phyloP scores from a whole-genome alignment of 1,140 invertebrate species.

The Piezodorus guildinii region DNA sequence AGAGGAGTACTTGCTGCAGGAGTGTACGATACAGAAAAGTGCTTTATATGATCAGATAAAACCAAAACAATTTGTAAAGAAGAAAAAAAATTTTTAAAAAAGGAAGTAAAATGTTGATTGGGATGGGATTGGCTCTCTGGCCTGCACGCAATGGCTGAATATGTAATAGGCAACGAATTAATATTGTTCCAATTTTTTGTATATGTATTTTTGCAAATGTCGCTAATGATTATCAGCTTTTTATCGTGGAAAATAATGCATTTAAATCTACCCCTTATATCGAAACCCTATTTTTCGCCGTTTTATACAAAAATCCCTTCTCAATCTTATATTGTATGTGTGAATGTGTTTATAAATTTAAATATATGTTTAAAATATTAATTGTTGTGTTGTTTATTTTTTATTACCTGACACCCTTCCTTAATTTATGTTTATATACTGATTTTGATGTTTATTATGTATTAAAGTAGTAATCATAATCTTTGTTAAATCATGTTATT shows the following conservation, averaged over 20 bases:
- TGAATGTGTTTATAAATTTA: conserved; percentile 21
- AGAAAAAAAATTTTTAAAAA: no score
- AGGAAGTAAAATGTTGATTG: conserved; percentile 18
- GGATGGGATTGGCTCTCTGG: conserved; percentile 12
- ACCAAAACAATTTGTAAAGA: conserved; percentile 15
- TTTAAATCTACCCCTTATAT: conserved; percentile 11
- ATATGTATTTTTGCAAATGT: conserved; percentile 16
- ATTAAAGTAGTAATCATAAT: no score
- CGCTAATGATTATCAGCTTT: conserved; percentile 6
- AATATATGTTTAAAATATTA: conserved; percentile 19
- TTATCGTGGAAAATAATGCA: conserved; percentile 12
- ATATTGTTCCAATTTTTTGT: conserved; percentile 12
- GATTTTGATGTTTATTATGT: no score
- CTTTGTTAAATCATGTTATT: no score
- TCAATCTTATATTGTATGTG: conserved; percentile 20
- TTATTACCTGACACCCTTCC: background rate
- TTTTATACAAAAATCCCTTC: conserved; percentile 18
- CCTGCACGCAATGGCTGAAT: conserved; percentile 1
- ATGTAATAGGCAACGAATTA: conserved; percentile 13
- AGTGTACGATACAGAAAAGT: conserved; percentile 16
- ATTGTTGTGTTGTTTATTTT: background rate
- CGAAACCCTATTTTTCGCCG: background rate
- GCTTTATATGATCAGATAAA: conserved; percentile 11
- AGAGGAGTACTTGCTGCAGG: conserved; percentile 16
- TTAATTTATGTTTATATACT: no score